Conservation (phyloP, 53 echinoderm and acorn worm genomes). For the Astropecten irregularis region DNA sequence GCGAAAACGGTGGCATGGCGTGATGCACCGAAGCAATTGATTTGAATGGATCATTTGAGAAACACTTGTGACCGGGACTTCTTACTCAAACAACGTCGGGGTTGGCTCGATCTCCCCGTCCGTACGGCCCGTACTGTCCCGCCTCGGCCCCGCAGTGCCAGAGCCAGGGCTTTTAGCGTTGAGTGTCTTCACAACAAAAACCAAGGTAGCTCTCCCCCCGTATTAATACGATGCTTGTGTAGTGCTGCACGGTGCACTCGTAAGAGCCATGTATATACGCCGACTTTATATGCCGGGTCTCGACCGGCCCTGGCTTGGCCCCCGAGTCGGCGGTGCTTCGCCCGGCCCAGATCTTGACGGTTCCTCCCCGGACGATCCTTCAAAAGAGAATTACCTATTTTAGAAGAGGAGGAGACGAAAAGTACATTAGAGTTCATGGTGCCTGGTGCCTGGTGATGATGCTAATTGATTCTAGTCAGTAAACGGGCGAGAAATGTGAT, state of each 20-base stretch:
- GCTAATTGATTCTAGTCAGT: constrained; percentile 35
- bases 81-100: constrained; percentile 34
- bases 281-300: constrained; percentile 2
- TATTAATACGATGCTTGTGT: constrained; percentile 19
- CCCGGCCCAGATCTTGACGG: constrained; percentile 19
- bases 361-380: constrained; percentile 32
- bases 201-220: neutral
- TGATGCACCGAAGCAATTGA: constrained; percentile 41
- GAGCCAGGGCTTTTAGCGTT: constrained; percentile 35
- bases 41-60: constrained; percentile 58
- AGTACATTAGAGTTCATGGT: constrained; percentile 42
- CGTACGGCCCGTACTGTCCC: too few relatives aligned
- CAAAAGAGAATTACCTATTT: constrained; percentile 27
- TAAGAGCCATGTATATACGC: constrained; percentile 34
- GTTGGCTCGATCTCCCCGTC: neutral
- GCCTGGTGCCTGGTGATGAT: neutral
- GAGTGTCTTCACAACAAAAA: constrained; percentile 24
- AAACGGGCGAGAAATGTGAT: constrained; percentile 44
- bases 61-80: constrained; percentile 52
- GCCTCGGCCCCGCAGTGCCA: neutral
- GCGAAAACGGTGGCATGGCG: constrained; percentile 36
- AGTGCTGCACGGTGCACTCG: constrained; percentile 3
- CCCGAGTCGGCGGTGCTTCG: neutral
- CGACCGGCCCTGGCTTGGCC: neutral
- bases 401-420: neutral